Conservation (phyloP, 2,888 invertebrate genomes). For the Drosophila lacicola region DNA sequence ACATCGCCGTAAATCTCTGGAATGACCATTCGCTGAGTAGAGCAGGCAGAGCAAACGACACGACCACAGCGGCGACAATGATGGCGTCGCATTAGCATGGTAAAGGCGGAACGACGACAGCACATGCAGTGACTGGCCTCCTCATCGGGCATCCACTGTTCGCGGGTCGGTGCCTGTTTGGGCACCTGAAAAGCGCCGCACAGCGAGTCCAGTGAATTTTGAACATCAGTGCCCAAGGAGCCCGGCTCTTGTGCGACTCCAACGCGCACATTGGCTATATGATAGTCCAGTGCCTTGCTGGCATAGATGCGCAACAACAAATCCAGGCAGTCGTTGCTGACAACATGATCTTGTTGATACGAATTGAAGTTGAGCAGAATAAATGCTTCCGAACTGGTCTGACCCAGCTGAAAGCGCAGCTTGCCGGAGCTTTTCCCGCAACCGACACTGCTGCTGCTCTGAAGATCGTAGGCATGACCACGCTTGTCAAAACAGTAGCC, state of each 20-base stretch:
- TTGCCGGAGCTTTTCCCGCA: slow-evolving; percentile 43
- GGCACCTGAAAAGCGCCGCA: slow-evolving; percentile 91
- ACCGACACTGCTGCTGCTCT: slow-evolving; percentile 41
- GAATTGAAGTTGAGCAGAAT: slow-evolving; percentile 88
- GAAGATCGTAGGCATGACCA: slow-evolving; percentile 81
- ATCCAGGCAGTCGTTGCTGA: slow-evolving; percentile 89
- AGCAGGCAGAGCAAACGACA: slow-evolving; percentile 94
- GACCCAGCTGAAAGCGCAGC: slow-evolving; percentile 75
- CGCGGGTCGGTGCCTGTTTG: slow-evolving; percentile 89
- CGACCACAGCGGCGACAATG: slow-evolving; percentile 96
- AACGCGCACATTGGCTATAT: slow-evolving; percentile 76
- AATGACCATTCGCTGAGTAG: slow-evolving; percentile 90
- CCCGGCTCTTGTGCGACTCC: slow-evolving; percentile 66
- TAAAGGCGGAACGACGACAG: slow-evolving; percentile 90
- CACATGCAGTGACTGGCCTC: slow-evolving; percentile 92
- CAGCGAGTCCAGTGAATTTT: slow-evolving; percentile 87
- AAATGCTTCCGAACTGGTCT: slow-evolving; percentile 73
- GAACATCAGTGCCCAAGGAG: slow-evolving; percentile 88
- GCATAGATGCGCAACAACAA: slow-evolving; percentile 90
- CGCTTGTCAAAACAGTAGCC: slow-evolving; percentile 83
- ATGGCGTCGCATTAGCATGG: slow-evolving; percentile 95
- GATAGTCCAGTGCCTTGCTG: slow-evolving; percentile 91
- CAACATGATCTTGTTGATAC: slow-evolving; percentile 86
- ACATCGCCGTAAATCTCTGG: slow-evolving; percentile 89
- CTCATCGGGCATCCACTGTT: slow-evolving; percentile 93